phyloP scores from a whole-genome alignment of 2,797 vertebrate genomes.

The Enteromius viviparus region DNA sequence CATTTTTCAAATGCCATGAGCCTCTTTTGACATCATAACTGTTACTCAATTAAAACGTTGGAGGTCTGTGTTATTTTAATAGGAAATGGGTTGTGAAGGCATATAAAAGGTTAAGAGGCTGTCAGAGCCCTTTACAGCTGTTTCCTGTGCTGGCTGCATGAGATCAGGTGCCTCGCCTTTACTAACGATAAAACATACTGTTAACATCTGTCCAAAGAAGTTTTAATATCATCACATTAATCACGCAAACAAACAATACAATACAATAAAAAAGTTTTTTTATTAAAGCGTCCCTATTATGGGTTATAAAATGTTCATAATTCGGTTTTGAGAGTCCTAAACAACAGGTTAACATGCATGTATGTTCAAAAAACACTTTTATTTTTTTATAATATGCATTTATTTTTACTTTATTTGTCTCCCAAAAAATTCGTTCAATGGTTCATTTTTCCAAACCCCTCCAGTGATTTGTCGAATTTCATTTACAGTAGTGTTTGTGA shows the following conservation, averaged over 20 bases:
- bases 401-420: too few relatives aligned
- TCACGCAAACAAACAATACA: background rate
- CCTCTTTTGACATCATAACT: constrained; percentile 30
- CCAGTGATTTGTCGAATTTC: too few relatives aligned
- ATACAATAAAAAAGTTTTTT: background rate
- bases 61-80: constrained; percentile 19
- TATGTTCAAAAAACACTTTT: too few relatives aligned
- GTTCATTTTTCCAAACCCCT: too few relatives aligned
- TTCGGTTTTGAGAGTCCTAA: too few relatives aligned
- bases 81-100: constrained; percentile 6
- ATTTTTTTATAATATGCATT: too few relatives aligned
- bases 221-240: background rate
- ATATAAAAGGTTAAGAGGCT: background rate
- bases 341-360: too few relatives aligned
- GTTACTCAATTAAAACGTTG: background rate
- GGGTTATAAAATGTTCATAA: too few relatives aligned
- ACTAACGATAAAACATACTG: background rate
- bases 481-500: too few relatives aligned
- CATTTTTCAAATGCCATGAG: constrained; percentile 34
- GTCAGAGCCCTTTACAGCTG: constrained; percentile 11
- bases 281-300: background rate
- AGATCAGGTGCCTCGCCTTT: constrained; percentile 10
- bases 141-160: constrained; percentile 32
- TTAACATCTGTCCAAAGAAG: background rate
- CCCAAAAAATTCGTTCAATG: too few relatives aligned